Conservation (phyloP, 2,888 invertebrate species). For the Nymphalis c-album region DNA sequence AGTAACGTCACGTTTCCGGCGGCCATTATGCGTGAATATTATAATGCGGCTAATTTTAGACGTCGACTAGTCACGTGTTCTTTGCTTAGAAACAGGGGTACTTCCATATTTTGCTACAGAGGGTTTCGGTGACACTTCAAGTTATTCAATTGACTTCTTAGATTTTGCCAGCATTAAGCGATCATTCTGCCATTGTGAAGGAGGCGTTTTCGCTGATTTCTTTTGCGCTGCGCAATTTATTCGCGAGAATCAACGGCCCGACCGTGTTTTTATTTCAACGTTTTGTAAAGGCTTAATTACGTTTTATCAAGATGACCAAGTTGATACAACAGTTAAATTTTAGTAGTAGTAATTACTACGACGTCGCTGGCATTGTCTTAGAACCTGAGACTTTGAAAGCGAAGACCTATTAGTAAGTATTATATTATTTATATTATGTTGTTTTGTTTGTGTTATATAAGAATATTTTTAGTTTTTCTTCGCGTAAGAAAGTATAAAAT, state of each 20-base stretch:
- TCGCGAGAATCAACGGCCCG: constrained; percentile 56
- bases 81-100: constrained; percentile 25
- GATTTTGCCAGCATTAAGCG: constrained; percentile 37
- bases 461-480: background rate
- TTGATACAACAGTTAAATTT: constrained; percentile 79
- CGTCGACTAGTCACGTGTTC: constrained; percentile 40
- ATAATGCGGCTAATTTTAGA: constrained; percentile 58
- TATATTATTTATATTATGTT: constrained; percentile 13
- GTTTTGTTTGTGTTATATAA: constrained; percentile 12
- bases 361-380: constrained; percentile 54
- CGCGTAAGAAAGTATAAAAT: background rate
- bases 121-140: constrained; percentile 37
- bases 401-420: constrained; percentile 62
- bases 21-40: constrained; percentile 65
- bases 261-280: constrained; percentile 69
- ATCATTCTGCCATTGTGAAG: constrained; percentile 49
- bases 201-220: constrained; percentile 40
- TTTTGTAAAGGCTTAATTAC: constrained; percentile 74
- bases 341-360: constrained; percentile 79
- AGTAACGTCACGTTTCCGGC: constrained; percentile 67
- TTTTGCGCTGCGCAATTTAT: constrained; percentile 58
- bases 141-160: constrained; percentile 36
- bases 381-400: constrained; percentile 58
- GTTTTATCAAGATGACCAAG: constrained; percentile 78
- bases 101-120: constrained; percentile 18